Base-by-base conservation (phyloP, 1,140 invertebrate genomes). In the Archivesica marissinica region DNA sequence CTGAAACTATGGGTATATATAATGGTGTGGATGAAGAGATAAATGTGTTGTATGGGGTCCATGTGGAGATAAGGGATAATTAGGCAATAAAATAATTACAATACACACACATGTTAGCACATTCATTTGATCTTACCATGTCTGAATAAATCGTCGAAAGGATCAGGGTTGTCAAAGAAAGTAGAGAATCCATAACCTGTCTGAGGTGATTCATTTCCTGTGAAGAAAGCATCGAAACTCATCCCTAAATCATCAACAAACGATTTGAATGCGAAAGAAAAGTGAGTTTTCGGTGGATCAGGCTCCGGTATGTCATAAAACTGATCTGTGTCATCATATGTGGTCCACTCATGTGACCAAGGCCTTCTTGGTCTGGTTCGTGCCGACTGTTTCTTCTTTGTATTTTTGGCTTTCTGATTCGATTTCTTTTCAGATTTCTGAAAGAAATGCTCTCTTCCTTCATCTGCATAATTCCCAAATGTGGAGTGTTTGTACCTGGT, bases 181-280 rank as follows among this genome's bases (percentile, higher is more conserved):
- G 86, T 61, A 41, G 86, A 88, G 79, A 89, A 89, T 52, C 82
- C 86, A 75, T 61, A 85, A 20, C 20, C 23, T 68, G 44, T 47
- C 4, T 30, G 70, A 28, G 15, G 74, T 15, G 23, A 44, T 54
- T 44, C 78, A 64, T 28, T 59, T 68, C 38, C 84, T 82, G 85
- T 85, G 44, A 87, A 87, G 52, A 89, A 89, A 33, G 80, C 68
- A 70, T 83, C 80, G 38, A 85, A 85, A 41, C 78, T 80, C 28
- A 83, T 84, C 25, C 87, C 88, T 23, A 89, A 56, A 39, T 89
- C 88, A 85, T 89, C 87, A 17, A 89, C 85, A 80, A 89, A 89
- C 13, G 88, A 87, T 61, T 87, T 88, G 50, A 89, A 89, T n/a
- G 88, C 88, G 79, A 88, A 89, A 13, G 86, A 88, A 72, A 89